Percentiles rank a stretch among this genome's conserved stretches.
Conservation (phyloP, 1,140 invertebrate genomes). For the Phymastichus coffea region DNA sequence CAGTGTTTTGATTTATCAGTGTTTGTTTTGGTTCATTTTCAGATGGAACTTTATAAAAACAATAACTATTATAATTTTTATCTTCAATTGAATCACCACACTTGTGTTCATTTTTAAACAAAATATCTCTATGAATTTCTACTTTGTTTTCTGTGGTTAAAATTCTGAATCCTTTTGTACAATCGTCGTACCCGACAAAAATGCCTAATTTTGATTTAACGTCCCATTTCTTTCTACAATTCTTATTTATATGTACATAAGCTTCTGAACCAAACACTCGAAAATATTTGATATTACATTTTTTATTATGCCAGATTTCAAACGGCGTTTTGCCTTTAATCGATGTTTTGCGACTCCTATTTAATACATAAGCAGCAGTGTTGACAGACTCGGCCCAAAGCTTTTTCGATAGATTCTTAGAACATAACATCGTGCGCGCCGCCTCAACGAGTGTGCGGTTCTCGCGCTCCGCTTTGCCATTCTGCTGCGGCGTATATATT, state of each 20-base stretch:
- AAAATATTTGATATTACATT: too few relatives aligned
- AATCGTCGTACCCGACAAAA: slow-evolving; percentile 33
- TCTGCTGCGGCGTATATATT: slow-evolving; percentile 40
- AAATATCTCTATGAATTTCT: not conserved
- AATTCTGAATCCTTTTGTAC: slow-evolving; percentile 1
- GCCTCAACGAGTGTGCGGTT: slow-evolving; percentile 42
- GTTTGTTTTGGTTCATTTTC: not conserved
- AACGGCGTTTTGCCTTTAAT: slow-evolving; percentile 33
- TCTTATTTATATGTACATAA: slow-evolving; percentile 26
- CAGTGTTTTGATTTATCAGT: not conserved
- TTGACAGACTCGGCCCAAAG: slow-evolving; percentile 31
- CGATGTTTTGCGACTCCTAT: slow-evolving; percentile 6
- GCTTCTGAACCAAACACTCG: slow-evolving; percentile 34
- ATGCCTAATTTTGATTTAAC: slow-evolving; percentile 28
- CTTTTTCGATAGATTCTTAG: slow-evolving; percentile 8
- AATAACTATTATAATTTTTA: not conserved
- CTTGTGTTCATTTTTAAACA: not conserved
- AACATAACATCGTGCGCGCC: slow-evolving; percentile 28
- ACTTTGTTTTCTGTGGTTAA: not conserved
- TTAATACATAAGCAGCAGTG: too few relatives aligned
- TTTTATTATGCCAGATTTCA: slow-evolving; percentile 35
- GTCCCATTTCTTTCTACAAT: slow-evolving; percentile 30
- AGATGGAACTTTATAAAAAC: not conserved
- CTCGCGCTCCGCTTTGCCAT: slow-evolving; percentile 41
- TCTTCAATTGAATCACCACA: not conserved